Percentiles rank a stretch among this genome's conserved stretches.
phyloP scores from a whole-genome alignment of 1,140 invertebrate genomes.

The Ceratoteleas bidentatus region DNA sequence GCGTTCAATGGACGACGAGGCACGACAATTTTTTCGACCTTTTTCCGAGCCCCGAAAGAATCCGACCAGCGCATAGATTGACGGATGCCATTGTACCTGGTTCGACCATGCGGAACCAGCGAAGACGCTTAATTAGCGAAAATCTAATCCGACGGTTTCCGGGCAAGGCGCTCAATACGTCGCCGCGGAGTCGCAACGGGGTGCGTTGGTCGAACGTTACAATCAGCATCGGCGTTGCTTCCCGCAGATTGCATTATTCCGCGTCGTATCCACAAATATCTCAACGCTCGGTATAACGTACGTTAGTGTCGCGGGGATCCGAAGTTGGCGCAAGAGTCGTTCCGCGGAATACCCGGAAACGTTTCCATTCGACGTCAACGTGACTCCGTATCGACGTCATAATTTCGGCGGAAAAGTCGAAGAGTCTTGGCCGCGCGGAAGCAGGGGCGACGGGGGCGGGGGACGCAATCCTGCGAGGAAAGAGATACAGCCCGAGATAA shows the following conservation, averaged over 20 bases:
- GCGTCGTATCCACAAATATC: conserved; percentile 55
- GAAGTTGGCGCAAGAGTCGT: conserved; percentile 63
- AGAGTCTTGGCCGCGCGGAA: conserved; percentile 48
- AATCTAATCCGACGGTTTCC: not conserved
- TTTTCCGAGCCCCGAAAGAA: conserved; percentile 31
- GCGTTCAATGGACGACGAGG: conserved; percentile 64
- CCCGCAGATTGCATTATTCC: conserved; percentile 47
- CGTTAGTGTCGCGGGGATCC: conserved; percentile 47
- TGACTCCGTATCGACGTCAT: conserved; percentile 74
- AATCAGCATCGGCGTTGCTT: conserved; percentile 39
- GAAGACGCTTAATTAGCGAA: not conserved
- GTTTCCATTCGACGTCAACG: conserved; percentile 71
- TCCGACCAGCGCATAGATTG: conserved; percentile 28
- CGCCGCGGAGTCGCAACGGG: too few relatives aligned
- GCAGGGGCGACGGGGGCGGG: conserved; percentile 7
- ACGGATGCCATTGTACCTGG: conserved; percentile 21
- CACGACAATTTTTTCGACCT: conserved; percentile 36
- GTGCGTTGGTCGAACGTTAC: conserved; percentile 21
- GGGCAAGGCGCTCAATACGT: too few relatives aligned
- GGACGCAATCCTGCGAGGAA: conserved; percentile 46
- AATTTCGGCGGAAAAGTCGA: conserved; percentile 71
- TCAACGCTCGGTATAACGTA: conserved; percentile 55
- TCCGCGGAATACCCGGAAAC: conserved; percentile 65
- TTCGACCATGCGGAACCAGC: conserved; percentile 2
- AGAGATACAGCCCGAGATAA: conserved; percentile 76